Evolutionary conservation across 2,888 invertebrate species (phyloP).

Genomic region (Oxytorus armatus): DNA sequence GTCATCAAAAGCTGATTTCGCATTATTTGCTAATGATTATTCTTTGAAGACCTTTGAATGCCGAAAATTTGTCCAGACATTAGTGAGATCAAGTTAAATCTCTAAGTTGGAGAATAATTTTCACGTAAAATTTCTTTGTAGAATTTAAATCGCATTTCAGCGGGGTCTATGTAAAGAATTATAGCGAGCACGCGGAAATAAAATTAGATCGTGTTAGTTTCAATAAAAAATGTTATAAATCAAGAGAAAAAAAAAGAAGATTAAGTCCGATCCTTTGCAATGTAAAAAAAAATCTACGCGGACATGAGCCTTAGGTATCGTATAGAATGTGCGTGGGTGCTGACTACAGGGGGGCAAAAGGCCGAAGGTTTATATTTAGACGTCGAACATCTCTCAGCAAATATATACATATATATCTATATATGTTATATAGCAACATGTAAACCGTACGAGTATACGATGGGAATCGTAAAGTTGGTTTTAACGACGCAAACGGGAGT

Average conservation of each 20-base stretch:
- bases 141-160: too few relatives aligned
- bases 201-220: too few relatives aligned
- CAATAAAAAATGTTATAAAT: background rate
- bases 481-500: constrained; percentile 75
- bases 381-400: constrained; percentile 55
- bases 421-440: too few relatives aligned
- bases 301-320: background rate
- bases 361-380: constrained; percentile 72
- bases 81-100: too few relatives aligned
- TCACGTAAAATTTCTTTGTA: too few relatives aligned
- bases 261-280: constrained; percentile 13
- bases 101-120: background rate
- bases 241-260: background rate
- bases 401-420: constrained; percentile 15
- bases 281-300: constrained; percentile 30
- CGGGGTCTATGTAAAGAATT: too few relatives aligned
- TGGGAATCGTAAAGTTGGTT: constrained; percentile 71
- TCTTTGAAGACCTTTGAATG: too few relatives aligned
- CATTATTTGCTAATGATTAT: too few relatives aligned
- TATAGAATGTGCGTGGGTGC: constrained; percentile 46
- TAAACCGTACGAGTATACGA: constrained; percentile 52
- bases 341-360: constrained; percentile 36
- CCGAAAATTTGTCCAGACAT: too few relatives aligned
- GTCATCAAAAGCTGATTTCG: too few relatives aligned
- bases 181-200: too few relatives aligned